Conservation (phyloP, 2,797 vertebrate species). For the Pseudopleuronectes americanus region DNA sequence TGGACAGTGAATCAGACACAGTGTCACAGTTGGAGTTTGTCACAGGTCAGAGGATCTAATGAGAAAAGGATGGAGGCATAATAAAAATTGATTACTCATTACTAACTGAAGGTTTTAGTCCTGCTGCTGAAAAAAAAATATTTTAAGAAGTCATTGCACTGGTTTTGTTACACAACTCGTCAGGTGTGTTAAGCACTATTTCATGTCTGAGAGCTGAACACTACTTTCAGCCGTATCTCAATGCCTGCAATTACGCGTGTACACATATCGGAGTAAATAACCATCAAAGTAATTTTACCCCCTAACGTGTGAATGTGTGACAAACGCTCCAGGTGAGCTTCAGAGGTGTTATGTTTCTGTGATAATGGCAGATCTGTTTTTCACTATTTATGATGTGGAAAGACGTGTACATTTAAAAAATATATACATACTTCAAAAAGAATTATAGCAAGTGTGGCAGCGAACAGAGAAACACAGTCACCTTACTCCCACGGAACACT, state of each 20-base stretch:
- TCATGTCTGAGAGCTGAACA: neutral
- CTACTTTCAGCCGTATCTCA: no score
- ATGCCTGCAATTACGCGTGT: neutral
- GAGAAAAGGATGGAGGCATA: no score
- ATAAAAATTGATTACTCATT: no score
- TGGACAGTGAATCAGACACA: no score
- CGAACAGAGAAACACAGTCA: no score
- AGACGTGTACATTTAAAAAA: no score
- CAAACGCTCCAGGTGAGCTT: neutral
- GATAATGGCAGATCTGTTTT: neutral
- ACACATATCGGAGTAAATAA: slow-evolving; percentile 5
- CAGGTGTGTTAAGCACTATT: no score
- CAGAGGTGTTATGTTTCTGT: neutral
- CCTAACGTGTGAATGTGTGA: slow-evolving; percentile 4
- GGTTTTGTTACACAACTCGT: neutral
- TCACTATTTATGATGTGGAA: neutral
- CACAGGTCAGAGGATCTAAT: no score
- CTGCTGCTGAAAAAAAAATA: neutral
- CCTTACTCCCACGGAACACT: neutral
- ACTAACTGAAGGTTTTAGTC: no score
- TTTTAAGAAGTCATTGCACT: neutral
- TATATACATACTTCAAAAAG: neutral
- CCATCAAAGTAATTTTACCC: slow-evolving; percentile 4
- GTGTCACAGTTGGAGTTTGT: no score
- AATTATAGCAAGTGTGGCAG: neutral